These are phyloP conservation scores for Cacoxenus indagator DNA, from an alignment of 2,888 invertebrate species.

Conservation along the genomic window DNA sequence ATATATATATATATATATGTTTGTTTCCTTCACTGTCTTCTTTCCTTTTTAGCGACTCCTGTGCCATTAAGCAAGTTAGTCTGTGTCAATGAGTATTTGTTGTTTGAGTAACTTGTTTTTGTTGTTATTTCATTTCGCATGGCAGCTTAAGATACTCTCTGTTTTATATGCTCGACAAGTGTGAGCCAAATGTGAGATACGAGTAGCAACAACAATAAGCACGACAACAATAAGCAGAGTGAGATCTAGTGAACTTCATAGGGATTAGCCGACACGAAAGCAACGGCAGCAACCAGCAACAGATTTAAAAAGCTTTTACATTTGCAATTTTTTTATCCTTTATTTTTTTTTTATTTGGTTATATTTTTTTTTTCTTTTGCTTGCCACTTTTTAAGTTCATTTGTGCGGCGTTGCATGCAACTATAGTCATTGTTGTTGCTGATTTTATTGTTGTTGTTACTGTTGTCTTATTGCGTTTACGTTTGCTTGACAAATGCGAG, in stretches of 20 bases:
- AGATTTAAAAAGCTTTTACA: conserved; percentile 69
- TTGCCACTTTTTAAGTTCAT: conserved; percentile 54
- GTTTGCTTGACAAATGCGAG: conserved; percentile 59
- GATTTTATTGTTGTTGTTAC: conserved; percentile 35
- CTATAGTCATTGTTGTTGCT: conserved; percentile 25
- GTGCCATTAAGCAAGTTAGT: conserved; percentile 47
- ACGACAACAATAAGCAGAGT: conserved; percentile 52
- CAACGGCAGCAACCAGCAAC: conserved; percentile 44
- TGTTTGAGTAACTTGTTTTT: conserved; percentile 35
- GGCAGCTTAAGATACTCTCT: conserved; percentile 58
- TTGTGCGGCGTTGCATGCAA: conserved; percentile 40
- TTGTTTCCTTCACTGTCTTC: conserved; percentile 27
- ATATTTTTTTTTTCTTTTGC: not conserved
- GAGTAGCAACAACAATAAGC: conserved; percentile 25
- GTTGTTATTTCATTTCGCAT: conserved; percentile 56
- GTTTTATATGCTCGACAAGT: conserved; percentile 19
- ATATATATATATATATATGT: conserved; percentile 29
- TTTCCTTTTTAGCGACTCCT: conserved; percentile 23
- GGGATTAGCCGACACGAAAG: conserved; percentile 71
- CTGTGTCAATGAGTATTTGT: conserved; percentile 25
- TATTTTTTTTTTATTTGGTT: not conserved
- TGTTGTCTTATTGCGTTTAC: too few species aligned
- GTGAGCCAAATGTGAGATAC: conserved; percentile 28
- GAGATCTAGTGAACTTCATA: conserved; percentile 69
- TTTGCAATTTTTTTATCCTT: conserved; percentile 33